Conservation (phyloP, 2,888 invertebrate genomes). For the Loripinus fragilis region DNA sequence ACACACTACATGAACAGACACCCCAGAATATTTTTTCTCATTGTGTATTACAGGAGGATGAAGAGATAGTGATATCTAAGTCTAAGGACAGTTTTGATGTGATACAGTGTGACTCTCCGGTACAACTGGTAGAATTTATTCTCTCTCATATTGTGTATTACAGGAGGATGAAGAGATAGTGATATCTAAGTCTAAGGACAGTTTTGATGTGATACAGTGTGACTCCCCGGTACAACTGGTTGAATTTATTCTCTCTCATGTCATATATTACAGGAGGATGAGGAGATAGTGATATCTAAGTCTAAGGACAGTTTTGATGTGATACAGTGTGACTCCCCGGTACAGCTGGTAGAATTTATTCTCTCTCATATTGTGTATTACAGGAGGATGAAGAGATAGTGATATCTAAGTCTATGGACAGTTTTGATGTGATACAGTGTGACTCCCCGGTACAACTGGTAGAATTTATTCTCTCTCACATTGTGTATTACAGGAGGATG, state of each 20-base stretch:
- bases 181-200: slow-evolving; percentile 64
- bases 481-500: slow-evolving; percentile 70
- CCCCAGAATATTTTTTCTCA: no score
- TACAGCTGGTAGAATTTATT: no score
- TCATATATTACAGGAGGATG: no score
- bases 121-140: slow-evolving; percentile 76
- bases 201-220: slow-evolving; percentile 75
- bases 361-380: slow-evolving; percentile 13
- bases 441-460: slow-evolving; percentile 78
- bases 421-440: slow-evolving; percentile 75
- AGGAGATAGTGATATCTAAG: no score
- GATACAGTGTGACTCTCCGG: slow-evolving; percentile 78
- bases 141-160: slow-evolving; percentile 47
- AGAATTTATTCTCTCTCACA: slow-evolving; percentile 71
- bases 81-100: slow-evolving; percentile 69
- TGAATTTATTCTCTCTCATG: slow-evolving; percentile 73
- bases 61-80: slow-evolving; percentile 65
- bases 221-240: slow-evolving; percentile 78
- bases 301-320: no score
- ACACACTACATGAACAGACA: no score
- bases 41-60: slow-evolving; percentile 70
- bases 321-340: no score
- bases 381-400: slow-evolving; percentile 74
- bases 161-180: slow-evolving; percentile 74
- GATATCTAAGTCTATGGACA: slow-evolving; percentile 64